phyloP scores from a whole-genome alignment of 2,797 vertebrate genomes.

The Neolamprologus multifasciatus region DNA sequence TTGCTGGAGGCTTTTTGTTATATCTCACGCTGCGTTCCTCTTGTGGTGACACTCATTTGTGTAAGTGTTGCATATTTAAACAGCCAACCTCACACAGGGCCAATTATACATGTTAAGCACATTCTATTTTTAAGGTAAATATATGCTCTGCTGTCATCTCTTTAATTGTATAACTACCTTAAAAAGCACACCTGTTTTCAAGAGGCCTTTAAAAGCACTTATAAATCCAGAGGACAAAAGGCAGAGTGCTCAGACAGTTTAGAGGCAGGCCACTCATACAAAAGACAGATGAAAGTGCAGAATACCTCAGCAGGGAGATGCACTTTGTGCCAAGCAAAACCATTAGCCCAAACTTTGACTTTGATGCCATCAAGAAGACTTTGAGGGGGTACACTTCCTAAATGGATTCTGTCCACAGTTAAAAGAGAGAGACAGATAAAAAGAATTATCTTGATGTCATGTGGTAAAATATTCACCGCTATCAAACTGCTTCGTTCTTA shows the following conservation, averaged over 20 bases:
- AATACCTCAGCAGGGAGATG: conserved; percentile 16
- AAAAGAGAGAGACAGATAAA: conserved; percentile 51
- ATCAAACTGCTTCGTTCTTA: conserved; percentile 7
- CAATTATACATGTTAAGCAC: conserved; percentile 45
- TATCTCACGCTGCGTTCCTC: conserved; percentile 18
- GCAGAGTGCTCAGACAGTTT: conserved; percentile 22
- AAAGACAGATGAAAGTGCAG: conserved; percentile 27
- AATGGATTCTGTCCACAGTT: conserved; percentile 41
- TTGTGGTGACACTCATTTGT: conserved; percentile 41
- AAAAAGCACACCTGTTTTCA: conserved; percentile 34
- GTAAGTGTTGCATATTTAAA: conserved; percentile 38
- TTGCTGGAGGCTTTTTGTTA: conserved; percentile 26
- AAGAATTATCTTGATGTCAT: conserved; percentile 47
- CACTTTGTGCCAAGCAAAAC: conserved; percentile 27
- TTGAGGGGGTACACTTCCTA: conserved; percentile 18
- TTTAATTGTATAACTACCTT: conserved; percentile 36
- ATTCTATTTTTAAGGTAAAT: conserved; percentile 48
- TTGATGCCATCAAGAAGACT: conserved; percentile 42
- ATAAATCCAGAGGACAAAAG: conserved; percentile 24
- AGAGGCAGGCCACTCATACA: conserved; percentile 25
- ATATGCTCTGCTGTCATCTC: conserved; percentile 26
- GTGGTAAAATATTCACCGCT: conserved; percentile 58
- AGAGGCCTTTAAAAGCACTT: conserved; percentile 27
- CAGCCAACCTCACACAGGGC: conserved; percentile 13
- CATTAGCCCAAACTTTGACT: conserved; percentile 38